Percentiles rank a stretch among this genome's conserved stretches.
These are phyloP conservation scores for Nanorana parkeri DNA, from an alignment of 2,113 vertebrate species.

Conservation along the genomic window DNA sequence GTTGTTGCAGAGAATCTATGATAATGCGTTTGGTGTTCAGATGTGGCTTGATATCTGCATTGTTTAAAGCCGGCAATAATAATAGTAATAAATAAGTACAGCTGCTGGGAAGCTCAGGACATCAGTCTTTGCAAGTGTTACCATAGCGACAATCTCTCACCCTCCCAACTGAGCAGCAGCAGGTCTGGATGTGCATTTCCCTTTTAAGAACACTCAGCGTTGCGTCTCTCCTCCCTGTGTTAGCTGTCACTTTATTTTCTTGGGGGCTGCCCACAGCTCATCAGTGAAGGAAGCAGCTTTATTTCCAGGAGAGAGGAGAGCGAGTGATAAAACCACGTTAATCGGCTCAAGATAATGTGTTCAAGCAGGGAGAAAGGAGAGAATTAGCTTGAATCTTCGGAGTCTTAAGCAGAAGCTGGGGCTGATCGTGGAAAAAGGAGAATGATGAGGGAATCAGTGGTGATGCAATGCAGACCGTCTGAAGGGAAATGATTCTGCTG, in stretches of 20 bases:
- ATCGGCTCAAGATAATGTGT: conserved; percentile 33
- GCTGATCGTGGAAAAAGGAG: conserved; percentile 1
- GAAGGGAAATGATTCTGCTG: conserved; percentile 38
- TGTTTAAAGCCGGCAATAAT: neutral
- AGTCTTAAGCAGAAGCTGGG: neutral
- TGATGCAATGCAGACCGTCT: conserved; percentile 48
- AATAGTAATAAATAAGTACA: neutral
- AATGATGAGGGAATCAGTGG: neutral
- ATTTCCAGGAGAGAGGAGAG: conserved; percentile 70
- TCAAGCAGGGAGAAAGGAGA: neutral
- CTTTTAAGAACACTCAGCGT: conserved; percentile 79
- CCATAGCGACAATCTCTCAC: conserved; percentile 45
- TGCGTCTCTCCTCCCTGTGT: conserved; percentile 66
- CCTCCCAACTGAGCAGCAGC: conserved; percentile 10
- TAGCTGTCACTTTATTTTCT: conserved; percentile 38
- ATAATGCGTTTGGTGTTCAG: no score
- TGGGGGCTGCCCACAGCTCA: neutral
- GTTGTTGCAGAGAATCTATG: no score
- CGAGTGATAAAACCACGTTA: conserved; percentile 25
- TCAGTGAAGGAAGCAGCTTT: conserved; percentile 73
- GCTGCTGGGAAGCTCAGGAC: conserved; percentile 6
- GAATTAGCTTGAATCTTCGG: conserved; percentile 32
- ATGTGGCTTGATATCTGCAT: neutral
- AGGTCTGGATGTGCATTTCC: conserved; percentile 59
- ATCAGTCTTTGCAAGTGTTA: conserved; percentile 13